Base-by-base conservation (phyloP, 2,888 invertebrate genomes). In the Tiliacea citrago region DNA sequence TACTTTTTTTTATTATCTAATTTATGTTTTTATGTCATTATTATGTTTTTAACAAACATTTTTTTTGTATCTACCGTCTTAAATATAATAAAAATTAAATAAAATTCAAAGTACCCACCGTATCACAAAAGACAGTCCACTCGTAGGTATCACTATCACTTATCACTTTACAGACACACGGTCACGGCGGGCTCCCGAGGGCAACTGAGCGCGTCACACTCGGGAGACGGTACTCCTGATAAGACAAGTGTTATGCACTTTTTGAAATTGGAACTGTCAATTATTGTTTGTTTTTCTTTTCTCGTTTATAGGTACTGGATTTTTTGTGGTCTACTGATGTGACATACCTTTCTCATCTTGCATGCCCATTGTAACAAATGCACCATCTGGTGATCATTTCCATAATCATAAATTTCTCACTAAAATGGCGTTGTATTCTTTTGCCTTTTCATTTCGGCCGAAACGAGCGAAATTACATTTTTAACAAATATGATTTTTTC, bases 161-260 rank as follows among this genome's bases (percentile, higher is more conserved):
- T 68, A 77, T 82, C 88, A 88, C 78, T 81, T n/a, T 68, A 75
- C 79, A 73, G 81, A 87, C 81, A 88, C 91, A 90, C 90, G 88
- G 88, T 87, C 90, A 88, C 90, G 88, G 75, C 90, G 91, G 85
- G 86, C 84, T 93, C 94, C 92, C 89, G 92, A 88, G 90, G 92
- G 90, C 92, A 89, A 95, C 95, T 95, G 94, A 91, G 88, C 89
- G 86, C 83, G 90, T 89, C 87, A 89, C 88, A 87, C 86, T 86
- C 83, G 71, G 81, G 83, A 77, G 83, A 81, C 73, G 45, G 90
- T 89, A 91, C 90, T 86, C 86, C 47, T 76, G 68, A 66, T 73
- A 72, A 51, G 70, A 82, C 35, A 65, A 68, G 75, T 81, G 82
- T 49, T 81, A 65, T 68, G 63, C 70, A 81, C 47, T 69, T 81